Percentiles rank a stretch among this genome's conserved stretches.
Conservation (phyloP, 2,888 invertebrate genomes). For the Netelia virgata region DNA sequence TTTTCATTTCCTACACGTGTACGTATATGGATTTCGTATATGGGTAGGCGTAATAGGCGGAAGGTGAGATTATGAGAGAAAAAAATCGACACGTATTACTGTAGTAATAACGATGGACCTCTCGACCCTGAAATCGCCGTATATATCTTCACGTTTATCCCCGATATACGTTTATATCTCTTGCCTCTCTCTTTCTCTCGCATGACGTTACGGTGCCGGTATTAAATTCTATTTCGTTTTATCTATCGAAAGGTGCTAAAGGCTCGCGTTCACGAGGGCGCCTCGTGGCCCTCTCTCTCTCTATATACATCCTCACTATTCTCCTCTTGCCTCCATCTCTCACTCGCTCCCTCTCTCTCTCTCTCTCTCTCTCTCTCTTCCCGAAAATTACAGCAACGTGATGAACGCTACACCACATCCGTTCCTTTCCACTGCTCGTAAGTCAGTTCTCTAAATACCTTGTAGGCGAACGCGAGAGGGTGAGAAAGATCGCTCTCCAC, state of each 20-base stretch:
- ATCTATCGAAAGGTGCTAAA: conserved; percentile 70
- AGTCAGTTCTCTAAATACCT: conserved; percentile 71
- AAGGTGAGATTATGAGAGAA: conserved; percentile 63
- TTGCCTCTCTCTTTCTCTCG: conserved; percentile 54
- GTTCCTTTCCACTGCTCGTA: conserved; percentile 70
- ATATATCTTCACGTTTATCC: conserved; percentile 10
- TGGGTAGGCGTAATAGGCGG: conserved; percentile 58
- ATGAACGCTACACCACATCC: conserved; percentile 71
- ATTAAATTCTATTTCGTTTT: conserved; percentile 70
- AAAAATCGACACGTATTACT: conserved; percentile 55
- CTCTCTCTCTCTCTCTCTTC: conserved; percentile 54
- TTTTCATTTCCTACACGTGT: conserved; percentile 10
- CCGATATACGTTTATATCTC: conserved; percentile 56
- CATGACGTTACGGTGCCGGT: conserved; percentile 32
- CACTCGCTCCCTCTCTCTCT: conserved; percentile 5
- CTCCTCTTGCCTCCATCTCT: conserved; percentile 47
- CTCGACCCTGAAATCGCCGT: conserved; percentile 62
- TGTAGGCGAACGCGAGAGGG: conserved; percentile 28
- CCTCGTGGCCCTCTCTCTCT: conserved; percentile 38
- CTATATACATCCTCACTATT: conserved; percentile 50
- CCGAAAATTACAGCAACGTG: conserved; percentile 71
- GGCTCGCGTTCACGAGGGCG: conserved; percentile 58
- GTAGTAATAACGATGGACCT: conserved; percentile 60
- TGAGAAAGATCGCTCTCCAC: conserved; percentile 33
- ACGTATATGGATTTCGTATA: conserved; percentile 7